Evolutionary conservation across 2,888 invertebrate genomes (phyloP), one percentile per base, ranked within the genome.

Genomic region (Liopterus haemorrhoidalis): DNA sequence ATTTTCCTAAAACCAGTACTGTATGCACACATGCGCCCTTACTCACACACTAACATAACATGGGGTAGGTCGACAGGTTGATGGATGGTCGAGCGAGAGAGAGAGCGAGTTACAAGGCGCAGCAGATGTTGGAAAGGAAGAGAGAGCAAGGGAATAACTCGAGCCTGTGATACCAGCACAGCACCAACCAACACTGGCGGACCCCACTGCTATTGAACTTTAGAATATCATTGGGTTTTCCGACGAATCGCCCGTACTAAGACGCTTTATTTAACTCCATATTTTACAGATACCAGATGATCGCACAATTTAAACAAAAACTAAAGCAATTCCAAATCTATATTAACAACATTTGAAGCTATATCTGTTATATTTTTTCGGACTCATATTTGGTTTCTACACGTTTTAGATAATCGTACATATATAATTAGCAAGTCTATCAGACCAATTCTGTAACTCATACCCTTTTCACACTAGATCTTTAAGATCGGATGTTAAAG

Each of bases 11-110:
- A 12, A 4, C 14, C 38, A 11, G 16, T 25, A 5, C 36, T 36
- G 22, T 5, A 33, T 8, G 35, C 2, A 33, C 16, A 33, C 35
- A 33, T 33, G 35, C 35, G 35, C 35, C 19, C 38, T 38, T 30
- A 39, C 27, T 28, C 41, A 11, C 41, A 41, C 41, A 33, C 41
- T 28, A 44, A 44, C 37, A 37, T 37, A 38, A 37, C 44, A 44
- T 38, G 38, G 44, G 44, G 44, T 44, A 44, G 44, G 44, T 44
- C 38, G 44, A 44, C 44, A 44, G 44, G 44, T 44, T 44, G 44
- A 44, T 44, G 38, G 44, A 44, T 44, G 24, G 44, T 30, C 30
- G 44, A 38, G 44, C 38, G 31, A 44, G 16, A 37, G 24, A 44
- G 44, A 38, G 8, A 19, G 25, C 22, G n/a, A n/a, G n/a, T n/a